Evolutionary conservation across 2,113 vertebrate species (phyloP), one percentile per base, ranked within the genome.

Genomic region (Diglossa brunneiventris): DNA sequence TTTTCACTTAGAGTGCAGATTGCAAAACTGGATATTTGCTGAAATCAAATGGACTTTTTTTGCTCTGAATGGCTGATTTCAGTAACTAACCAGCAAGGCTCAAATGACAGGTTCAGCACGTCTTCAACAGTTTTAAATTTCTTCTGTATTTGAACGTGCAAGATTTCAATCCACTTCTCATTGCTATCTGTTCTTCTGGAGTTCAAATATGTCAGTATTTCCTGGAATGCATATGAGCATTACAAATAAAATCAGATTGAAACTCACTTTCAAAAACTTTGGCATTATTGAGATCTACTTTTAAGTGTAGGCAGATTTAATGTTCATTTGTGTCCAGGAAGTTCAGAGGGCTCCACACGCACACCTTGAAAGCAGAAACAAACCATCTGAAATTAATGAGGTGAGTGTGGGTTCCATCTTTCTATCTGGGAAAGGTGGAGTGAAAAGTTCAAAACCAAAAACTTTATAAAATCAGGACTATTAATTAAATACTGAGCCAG

Each of bases 401-500:
- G 10, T 50, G 86, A 94, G 92, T 74, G 88, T 90, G 88, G 72
- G 56, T 81, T 81, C 72, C 92, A 92, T 97, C 80, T 26, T 96
- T 92, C 68, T 94, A 52, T 88, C 52, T 63, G 86, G 49, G 85
- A 93, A 92, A 96, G 68, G 79, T 80, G 68, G 82, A 95, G 96
- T 94, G 92, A 95, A 97, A 96, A 97, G 92, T 96, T 96, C 93
- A 96, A 95, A 89, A 7, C 33, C 23, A 30, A 85, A 93, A 91
- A 21, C 93, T 92, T 78, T 75, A 83, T 95, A 91, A 95, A 93
- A 86, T 76, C 87, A 87, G 75, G 72, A 59, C 85, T 86, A 87
- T 93, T 96, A 96, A 94, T 94, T 95, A 93, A 94, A 90, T 88
- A 64, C 88, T 83, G 93, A 93, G 93, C 94, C 92, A 96, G 90